Base-by-base conservation (phyloP, 2,113 vertebrate species). In the Xenopus borealis region DNA sequence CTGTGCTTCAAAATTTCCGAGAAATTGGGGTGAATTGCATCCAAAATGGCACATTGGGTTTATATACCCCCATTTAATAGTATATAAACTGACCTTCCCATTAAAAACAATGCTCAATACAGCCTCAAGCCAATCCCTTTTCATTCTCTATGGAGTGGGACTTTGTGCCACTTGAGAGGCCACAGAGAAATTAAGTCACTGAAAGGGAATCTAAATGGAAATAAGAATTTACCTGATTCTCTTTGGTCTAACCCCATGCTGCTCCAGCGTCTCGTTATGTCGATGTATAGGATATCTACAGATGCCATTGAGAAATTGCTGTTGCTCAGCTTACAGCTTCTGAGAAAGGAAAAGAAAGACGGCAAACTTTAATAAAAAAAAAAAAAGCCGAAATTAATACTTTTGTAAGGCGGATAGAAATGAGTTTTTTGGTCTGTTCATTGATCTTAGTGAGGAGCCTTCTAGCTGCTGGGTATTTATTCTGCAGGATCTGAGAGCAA, bases 231-330 rank as follows among this genome's bases (percentile, higher is more conserved):
- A 95, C 97, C 95, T 85, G 95, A 89, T 80, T 98, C 96, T 78
- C 87, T 91, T 53, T 94, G 94, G 71, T 96, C 95, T 0, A 91
- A 44, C 10, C 78, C 69, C 27, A 88, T 19, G 44, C 90, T 89
- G 27, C 90, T 90, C 93, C 96, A 96, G 9, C 94, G 91, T n/a
- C 96, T 90, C 0, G 94, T 96, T 84, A 98, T 97, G 84, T 98
- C 96, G 1, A 99, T 99, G 83, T 99, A 99, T 0, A 99, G 91
- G 81, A 98, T 98, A 82, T 99, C 97, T 40, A 92, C 94, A 0
- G 95, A 89, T 0, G 97, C 97, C 97, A 99, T 99, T 62, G 94
- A 93, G 78, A 98, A 89, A 79, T 80, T 94, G 83, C 91, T 94
- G 89, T 86, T 93, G 80, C 94, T 97, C 70, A 98, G 88, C 79